Evolutionary conservation across 2,797 vertebrate species (phyloP), one percentile per base, ranked within the genome.

Genomic region (Sphaeramia orbicularis): DNA sequence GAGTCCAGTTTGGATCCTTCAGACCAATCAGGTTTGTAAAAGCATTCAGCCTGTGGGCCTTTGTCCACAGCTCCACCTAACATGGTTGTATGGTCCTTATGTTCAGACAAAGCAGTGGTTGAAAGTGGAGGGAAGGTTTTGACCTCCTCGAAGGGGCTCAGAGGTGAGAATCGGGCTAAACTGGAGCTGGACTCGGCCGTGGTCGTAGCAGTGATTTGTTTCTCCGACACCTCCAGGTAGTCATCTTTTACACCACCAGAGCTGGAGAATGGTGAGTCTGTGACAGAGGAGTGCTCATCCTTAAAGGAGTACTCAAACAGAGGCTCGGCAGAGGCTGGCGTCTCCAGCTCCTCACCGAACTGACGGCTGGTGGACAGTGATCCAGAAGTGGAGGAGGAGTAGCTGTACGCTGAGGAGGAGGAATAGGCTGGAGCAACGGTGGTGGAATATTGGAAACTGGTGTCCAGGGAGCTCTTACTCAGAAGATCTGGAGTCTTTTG

Each of bases 181-280:
- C 90, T 89, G 40, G 95, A 89, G 11, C 94, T 90, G 38, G 94
- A 94, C 71, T 95, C 94, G 14, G 85, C 89, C 0, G 81, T 86
- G 49, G 93, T 78, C 58, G 91, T 86, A 50, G 89, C 40, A 0
- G 77, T 74, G 12, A 52, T 47, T 41, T 93, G 90, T 87, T 95
- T 96, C 69, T 97, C 94, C 9, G 96, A 96, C 49, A 98, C 97
- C 83, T 99, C 96, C 58, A 99, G 84, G 78, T 98, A 99, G 64
- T 96, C 95, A 14, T 98, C 95, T 80, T 95, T 96, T 43, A 85
- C 45, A 2, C 91, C 92, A 70, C 82, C 74, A 24, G 93, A 89
- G 50, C 67, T 84, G 70, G 90, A 85, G 83, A 89, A 74, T 6
- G 94, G 78, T 54, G 86, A 81, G 36, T 92, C 93, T 65, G 92